Conservation (phyloP, 2,113 vertebrate genomes). For the Stomatorhinus ivindoensis region DNA sequence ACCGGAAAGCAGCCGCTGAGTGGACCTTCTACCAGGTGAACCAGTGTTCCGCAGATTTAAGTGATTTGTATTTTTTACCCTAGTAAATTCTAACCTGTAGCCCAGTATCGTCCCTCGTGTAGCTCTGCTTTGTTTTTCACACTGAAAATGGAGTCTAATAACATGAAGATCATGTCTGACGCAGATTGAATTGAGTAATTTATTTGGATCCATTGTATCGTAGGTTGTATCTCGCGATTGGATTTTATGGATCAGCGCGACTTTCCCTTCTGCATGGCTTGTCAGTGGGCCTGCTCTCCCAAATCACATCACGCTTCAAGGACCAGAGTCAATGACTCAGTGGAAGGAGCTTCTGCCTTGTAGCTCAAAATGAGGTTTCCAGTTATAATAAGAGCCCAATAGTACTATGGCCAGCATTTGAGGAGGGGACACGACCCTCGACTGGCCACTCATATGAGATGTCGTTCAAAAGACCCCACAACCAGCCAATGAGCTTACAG, state of each 20-base stretch:
- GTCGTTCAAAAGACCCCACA: slow-evolving; percentile 19
- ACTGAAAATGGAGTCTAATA: not conserved
- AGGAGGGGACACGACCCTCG: slow-evolving; percentile 2
- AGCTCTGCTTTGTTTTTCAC: not conserved
- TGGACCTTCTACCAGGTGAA: not conserved
- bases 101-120: not conserved
- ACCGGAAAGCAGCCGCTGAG: not conserved
- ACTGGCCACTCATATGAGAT: slow-evolving; percentile 25
- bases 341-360: not conserved
- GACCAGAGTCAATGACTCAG: not conserved
- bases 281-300: not conserved
- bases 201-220: not conserved
- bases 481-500: slow-evolving; percentile 2
- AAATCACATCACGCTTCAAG: not conserved
- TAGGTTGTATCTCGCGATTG: not conserved
- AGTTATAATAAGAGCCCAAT: not conserved
- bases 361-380: slow-evolving; percentile 18
- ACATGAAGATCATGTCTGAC: not conserved
- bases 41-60: not conserved
- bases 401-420: slow-evolving; percentile 3
- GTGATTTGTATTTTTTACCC: not conserved
- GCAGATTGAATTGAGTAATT: not conserved
- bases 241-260: slow-evolving; percentile 7
- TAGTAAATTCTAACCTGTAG: not conserved
- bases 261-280: not conserved